phyloP scores from a whole-genome alignment of 2,888 invertebrate species.

The Anarsia innoxiella region DNA sequence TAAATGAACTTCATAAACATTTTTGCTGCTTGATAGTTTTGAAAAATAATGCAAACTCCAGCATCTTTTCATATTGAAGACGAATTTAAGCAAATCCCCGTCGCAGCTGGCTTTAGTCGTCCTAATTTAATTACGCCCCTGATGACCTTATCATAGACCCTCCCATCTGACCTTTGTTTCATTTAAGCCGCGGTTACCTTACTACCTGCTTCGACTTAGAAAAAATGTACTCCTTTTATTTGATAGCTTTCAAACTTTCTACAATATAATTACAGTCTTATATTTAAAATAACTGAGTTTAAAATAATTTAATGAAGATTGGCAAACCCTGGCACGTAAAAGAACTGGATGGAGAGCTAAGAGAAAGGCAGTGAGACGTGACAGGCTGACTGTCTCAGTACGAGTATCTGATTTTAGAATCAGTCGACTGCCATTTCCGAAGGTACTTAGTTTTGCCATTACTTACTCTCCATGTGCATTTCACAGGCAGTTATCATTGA shows the following conservation, averaged over 20 bases:
- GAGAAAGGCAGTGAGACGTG: not conserved
- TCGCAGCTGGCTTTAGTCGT: not conserved
- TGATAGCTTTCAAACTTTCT: not conserved
- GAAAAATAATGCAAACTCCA: no score
- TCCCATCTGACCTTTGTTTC: not conserved
- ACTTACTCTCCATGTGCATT: not conserved
- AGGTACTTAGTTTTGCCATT: not conserved
- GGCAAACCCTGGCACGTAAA: not conserved
- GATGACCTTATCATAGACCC: not conserved
- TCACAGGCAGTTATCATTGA: not conserved
- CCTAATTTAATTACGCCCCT: constrained; percentile 3
- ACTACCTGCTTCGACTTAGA: no score
- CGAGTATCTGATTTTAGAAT: no score
- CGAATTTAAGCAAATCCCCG: not conserved
- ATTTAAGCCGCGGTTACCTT: not conserved
- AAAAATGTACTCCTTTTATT: no score
- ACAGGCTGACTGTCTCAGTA: no score
- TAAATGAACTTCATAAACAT: no score
- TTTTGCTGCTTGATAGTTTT: no score
- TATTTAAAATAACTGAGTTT: not conserved
- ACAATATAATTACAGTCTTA: not conserved
- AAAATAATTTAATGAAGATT: not conserved
- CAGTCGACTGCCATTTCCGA: not conserved
- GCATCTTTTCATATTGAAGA: no score
- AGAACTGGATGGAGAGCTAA: not conserved